Evolutionary conservation across 2,113 vertebrate species (phyloP), one percentile per base, ranked within the genome.

Genomic region (Platysternon megacephalum): DNA sequence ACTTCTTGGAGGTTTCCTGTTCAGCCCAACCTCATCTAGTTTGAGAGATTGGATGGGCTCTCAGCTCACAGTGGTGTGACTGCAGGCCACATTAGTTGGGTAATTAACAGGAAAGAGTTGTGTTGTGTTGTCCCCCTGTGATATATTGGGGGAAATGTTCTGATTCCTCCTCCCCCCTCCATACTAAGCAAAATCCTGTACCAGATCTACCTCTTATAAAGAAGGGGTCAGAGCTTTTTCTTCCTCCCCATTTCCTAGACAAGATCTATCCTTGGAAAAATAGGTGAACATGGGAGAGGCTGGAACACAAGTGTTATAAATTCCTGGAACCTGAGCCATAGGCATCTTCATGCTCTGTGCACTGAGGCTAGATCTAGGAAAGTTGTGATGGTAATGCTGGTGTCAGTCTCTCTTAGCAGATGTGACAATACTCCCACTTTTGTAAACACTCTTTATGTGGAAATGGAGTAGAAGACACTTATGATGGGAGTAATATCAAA

Each of bases 301-400:
- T 74, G 82, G 76, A 82, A 88, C 12, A 87, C 8, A 22, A 65
- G 53, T 44, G 28, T 42, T 92, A 87, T 24, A 58, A 85, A 90
- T 92, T 90, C 79, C 10, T 35, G 42, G 52, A 91, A 87, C 72
- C 78, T 79, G 61, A 89, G 61, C 22, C 80, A 81, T 4, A 89
- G 86, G 21, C 79, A 83, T 88, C 89, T 96, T 68, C 44, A 22
- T 65, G 89, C 91, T 11, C 1, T 87, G 76, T 19, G 24, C 92
- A 85, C 84, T 52, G 8, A 51, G 44, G 95, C 94, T 95, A 95
- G 95, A 95, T 93, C 49, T 91, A 78, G 84, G 95, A 93, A 96
- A 97, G 88, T 91, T 93, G 94, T 95, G 92, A 28, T 80, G 78
- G 87, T 72, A 90, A 93, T 94, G 82, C 52, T 84, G 32, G 21